These are phyloP conservation scores for Porites divaricata DNA, from an alignment of 92 coral and sea anemone species.

Conservation along the genomic window DNA sequence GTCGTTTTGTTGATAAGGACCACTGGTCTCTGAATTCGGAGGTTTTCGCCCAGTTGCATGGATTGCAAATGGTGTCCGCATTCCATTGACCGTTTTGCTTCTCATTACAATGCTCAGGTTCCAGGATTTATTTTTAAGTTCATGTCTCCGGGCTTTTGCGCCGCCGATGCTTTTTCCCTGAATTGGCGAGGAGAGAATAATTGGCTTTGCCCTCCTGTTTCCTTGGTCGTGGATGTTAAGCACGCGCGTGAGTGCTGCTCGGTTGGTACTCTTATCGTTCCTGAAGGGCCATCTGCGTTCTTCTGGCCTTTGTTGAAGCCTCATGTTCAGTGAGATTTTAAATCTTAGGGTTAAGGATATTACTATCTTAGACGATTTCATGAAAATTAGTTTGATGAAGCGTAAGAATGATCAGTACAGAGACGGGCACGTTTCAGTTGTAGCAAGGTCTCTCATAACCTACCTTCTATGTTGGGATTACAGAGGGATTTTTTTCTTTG, in stretches of 20 bases:
- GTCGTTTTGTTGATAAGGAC: slow-evolving; percentile 46
- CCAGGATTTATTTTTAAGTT: too few relatives aligned
- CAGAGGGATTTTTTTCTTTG: too few relatives aligned
- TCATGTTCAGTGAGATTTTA: too few relatives aligned
- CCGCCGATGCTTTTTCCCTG: too few relatives aligned
- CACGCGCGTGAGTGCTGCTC: slow-evolving; percentile 45
- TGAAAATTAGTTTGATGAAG: slow-evolving; percentile 18
- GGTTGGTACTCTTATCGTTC: slow-evolving; percentile 44
- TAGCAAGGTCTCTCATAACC: slow-evolving; percentile 30
- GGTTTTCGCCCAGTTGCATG: slow-evolving; percentile 35
- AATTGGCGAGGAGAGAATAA: too few relatives aligned
- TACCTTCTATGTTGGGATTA: slow-evolving; percentile 20
- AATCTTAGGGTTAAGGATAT: too few relatives aligned
- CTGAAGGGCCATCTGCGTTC: slow-evolving; percentile 48
- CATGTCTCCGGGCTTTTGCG: too few relatives aligned
- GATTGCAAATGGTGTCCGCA: slow-evolving; percentile 48
- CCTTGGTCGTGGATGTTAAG: too few relatives aligned
- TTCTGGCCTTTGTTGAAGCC: slow-evolving; percentile 41
- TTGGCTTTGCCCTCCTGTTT: too few relatives aligned
- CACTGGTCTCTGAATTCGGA: slow-evolving; percentile 54
- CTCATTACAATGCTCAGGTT: not conserved
- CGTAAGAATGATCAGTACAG: slow-evolving; percentile 42
- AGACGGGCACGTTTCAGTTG: slow-evolving; percentile 31
- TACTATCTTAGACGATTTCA: slow-evolving; percentile 7
- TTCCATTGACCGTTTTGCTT: slow-evolving; percentile 47